Evolutionary conservation across 1,140 invertebrate species (phyloP), one percentile per base, ranked within the genome.

Genomic region (Drosophila takahashii): DNA sequence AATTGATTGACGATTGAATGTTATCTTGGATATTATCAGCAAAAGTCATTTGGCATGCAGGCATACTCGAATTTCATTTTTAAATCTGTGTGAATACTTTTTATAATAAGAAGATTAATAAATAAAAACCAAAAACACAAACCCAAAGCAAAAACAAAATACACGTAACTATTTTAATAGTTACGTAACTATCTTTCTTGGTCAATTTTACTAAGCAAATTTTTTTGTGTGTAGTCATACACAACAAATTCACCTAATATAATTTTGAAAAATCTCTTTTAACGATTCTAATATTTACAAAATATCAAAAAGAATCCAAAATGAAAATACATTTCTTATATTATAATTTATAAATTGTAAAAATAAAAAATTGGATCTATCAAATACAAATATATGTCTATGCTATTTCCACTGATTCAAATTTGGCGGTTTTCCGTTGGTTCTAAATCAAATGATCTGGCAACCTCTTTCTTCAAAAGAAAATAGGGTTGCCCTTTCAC

Each of bases 1-100:
- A 79, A 87, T 87, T 87, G 75, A 72, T 77, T 79, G 71, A 73
- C 61, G 81, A 81, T 76, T 81, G 50, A 87, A 76, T 72, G 61
- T 44, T 70, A 78, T 77, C 75, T 79, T 66, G 15, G 52, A 72
- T 85, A 57, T 47, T 57, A 60, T 85, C 41, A 52, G 8, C 36
- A 29, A 22, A 77, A 83, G 75, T 83, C 61, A 78, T 29, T 4
- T 27, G 32, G 22, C 11, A 42, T 22, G 13, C n/a, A 15, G 26
- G 27, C n/a, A 37, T 11, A 9, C 11, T 45, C 16, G 7, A 9
- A 27, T 67, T 67, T 51, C 13, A 15, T 27, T 6, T 29, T 13
- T 16, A 16, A 39, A 41, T 2, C 6, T 6, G 13, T n/a, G 36
- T 37, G 36, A 37, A 22, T 22, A 2, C 22, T 22, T 22, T 15